Percentiles rank a stretch among this genome's conserved stretches.
phyloP scores from a whole-genome alignment of 2,888 invertebrate genomes.

The Nemotelus nigrinus region DNA sequence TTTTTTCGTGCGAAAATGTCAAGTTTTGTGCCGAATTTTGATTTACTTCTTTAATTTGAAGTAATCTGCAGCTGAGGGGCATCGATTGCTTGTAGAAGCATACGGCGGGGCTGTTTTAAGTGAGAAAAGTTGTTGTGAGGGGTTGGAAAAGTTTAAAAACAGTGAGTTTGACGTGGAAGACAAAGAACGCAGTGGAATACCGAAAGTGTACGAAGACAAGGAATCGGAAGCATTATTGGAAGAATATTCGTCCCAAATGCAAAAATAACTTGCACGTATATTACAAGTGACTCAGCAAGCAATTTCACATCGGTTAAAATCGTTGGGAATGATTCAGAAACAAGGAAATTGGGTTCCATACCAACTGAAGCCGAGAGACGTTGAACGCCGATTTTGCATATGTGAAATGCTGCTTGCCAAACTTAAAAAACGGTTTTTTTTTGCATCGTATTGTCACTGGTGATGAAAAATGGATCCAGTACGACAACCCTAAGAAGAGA shows the following conservation, averaged over 20 bases:
- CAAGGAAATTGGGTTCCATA: conserved; percentile 3
- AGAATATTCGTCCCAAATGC: conserved; percentile 51
- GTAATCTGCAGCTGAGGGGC: conserved; percentile 36
- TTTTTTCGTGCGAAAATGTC: no score
- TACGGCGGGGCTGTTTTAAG: conserved; percentile 45
- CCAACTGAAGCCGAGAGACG: conserved; percentile 19
- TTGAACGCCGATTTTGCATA: conserved; percentile 13
- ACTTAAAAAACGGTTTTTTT: no score
- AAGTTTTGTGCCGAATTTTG: conserved; percentile 39
- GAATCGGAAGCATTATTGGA: conserved; percentile 50
- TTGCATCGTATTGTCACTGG: no score
- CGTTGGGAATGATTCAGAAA: not conserved
- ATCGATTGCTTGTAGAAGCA: conserved; percentile 36
- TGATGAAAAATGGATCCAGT: no score
- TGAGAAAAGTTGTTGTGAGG: conserved; percentile 27
- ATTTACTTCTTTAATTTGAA: conserved; percentile 8
- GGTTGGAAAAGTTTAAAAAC: conserved; percentile 50
- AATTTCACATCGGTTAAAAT: conserved; percentile 9
- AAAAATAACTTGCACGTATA: conserved; percentile 48
- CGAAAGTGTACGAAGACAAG: conserved; percentile 47
- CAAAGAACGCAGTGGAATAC: conserved; percentile 45
- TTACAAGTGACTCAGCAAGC: conserved; percentile 39
- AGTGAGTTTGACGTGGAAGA: conserved; percentile 51
- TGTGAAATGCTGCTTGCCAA: not conserved
- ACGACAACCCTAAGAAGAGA: no score